phyloP scores from a whole-genome alignment of 2,888 invertebrate genomes.

The Epinotia demarniana region DNA sequence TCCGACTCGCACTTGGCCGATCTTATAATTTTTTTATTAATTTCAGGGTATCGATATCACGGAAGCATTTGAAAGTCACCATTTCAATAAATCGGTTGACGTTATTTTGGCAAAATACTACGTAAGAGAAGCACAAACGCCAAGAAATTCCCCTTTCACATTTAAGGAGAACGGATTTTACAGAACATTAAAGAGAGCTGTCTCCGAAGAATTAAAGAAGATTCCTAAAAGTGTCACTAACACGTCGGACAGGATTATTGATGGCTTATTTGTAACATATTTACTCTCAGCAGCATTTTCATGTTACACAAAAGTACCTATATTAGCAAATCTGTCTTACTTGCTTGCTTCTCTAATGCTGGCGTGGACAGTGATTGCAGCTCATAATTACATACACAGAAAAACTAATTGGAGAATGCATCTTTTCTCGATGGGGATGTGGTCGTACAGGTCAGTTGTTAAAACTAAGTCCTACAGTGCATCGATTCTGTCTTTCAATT shows the following conservation, averaged over 20 bases:
- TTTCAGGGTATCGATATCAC: slow-evolving; percentile 87
- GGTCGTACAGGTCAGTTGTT: slow-evolving; percentile 85
- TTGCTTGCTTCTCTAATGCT: slow-evolving; percentile 78
- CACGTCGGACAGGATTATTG: slow-evolving; percentile 64
- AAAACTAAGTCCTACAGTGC: background rate
- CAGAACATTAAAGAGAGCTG: slow-evolving; percentile 86
- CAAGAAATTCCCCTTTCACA: slow-evolving; percentile 89
- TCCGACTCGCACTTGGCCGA: too few species aligned
- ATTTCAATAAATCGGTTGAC: slow-evolving; percentile 81
- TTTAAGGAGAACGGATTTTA: slow-evolving; percentile 91
- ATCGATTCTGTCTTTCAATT: too few species aligned
- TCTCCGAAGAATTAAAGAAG: slow-evolving; percentile 82
- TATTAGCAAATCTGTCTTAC: slow-evolving; percentile 59
- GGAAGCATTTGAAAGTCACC: slow-evolving; percentile 85
- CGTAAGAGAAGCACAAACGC: slow-evolving; percentile 85
- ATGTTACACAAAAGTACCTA: slow-evolving; percentile 62
- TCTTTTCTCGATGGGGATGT: slow-evolving; percentile 88
- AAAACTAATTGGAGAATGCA: slow-evolving; percentile 92
- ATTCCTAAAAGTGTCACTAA: slow-evolving; percentile 65
- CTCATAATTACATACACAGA: slow-evolving; percentile 92
- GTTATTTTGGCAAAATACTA: slow-evolving; percentile 87
- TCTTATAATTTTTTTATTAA: slow-evolving; percentile 49
- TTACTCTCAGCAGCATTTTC: slow-evolving; percentile 64
- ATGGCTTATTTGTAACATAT: slow-evolving; percentile 68
- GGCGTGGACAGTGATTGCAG: slow-evolving; percentile 84